phyloP scores from a whole-genome alignment of 2,888 invertebrate genomes.

The Dioctria rufipes region DNA sequence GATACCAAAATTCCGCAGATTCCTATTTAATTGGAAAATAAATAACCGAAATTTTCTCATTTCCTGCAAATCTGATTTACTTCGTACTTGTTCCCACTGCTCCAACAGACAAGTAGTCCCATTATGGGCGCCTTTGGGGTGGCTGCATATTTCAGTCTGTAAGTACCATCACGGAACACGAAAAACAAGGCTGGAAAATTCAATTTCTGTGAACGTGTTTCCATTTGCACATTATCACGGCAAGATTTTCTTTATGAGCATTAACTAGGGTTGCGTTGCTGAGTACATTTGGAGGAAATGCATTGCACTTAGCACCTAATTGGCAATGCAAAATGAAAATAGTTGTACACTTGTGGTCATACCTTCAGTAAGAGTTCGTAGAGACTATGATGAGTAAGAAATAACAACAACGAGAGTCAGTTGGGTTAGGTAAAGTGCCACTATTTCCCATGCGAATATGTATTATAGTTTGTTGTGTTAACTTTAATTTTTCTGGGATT shows the following conservation, averaged over 20 bases:
- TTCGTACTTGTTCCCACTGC: constrained; percentile 18
- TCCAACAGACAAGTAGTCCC: not conserved
- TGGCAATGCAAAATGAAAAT: constrained; percentile 31
- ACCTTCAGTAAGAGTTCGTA: not conserved
- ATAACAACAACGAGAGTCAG: no score
- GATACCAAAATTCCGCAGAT: constrained; percentile 28
- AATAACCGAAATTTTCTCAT: constrained; percentile 44
- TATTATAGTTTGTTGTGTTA: constrained; percentile 13
- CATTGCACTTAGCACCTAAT: constrained; percentile 55
- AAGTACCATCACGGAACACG: constrained; percentile 39
- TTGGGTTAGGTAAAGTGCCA: constrained; percentile 28
- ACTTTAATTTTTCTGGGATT: constrained; percentile 31
- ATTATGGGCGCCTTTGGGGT: constrained; percentile 2
- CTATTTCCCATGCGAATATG: constrained; percentile 18
- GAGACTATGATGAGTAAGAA: not conserved
- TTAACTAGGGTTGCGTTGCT: constrained; percentile 42
- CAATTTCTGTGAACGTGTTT: constrained; percentile 54
- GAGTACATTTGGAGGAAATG: constrained; percentile 47
- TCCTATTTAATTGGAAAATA: constrained; percentile 42
- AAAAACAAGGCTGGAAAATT: constrained; percentile 52
- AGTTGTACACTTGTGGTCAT: constrained; percentile 45
- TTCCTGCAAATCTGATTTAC: constrained; percentile 40
- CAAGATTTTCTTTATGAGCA: constrained; percentile 49
- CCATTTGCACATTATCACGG: constrained; percentile 53
- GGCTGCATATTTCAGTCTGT: constrained; percentile 23